A percentile compares a stretch with the other conserved stretches of the same genome.
Evolutionary conservation across 2,888 invertebrate genomes (phyloP).

Genomic region (Vesta saturnalis): DNA sequence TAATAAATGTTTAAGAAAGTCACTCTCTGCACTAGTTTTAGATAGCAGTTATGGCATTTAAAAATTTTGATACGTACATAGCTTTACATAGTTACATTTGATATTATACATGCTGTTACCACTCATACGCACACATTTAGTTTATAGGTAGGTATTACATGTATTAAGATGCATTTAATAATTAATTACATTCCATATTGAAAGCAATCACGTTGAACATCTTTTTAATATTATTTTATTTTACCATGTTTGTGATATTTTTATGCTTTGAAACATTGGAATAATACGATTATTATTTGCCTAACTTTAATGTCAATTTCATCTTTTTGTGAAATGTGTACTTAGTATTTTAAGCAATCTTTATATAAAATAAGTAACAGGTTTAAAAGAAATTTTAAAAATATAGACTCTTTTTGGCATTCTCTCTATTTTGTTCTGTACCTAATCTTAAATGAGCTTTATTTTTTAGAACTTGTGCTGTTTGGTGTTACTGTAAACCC

Average conservation of each 20-base stretch:
- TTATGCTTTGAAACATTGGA: background rate
- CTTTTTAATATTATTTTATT: background rate
- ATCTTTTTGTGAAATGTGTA: background rate
- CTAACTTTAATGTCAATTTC: background rate
- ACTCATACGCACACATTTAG: background rate
- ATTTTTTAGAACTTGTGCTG: too few relatives aligned
- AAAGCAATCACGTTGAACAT: background rate
- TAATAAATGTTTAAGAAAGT: background rate
- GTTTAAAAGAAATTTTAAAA: background rate
- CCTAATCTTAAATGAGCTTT: too few relatives aligned
- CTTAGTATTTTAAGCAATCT: background rate
- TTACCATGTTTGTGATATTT: background rate
- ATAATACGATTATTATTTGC: background rate
- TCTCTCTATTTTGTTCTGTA: too few relatives aligned
- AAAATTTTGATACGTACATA: too few relatives aligned
- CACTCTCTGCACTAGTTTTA: background rate
- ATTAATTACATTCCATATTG: background rate
- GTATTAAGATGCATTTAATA: constrained; percentile 1
- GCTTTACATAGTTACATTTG: background rate
- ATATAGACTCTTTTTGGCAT: background rate
- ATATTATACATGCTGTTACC: background rate
- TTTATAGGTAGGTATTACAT: background rate
- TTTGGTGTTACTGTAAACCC: too few relatives aligned
- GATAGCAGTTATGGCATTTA: background rate
- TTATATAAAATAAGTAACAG: background rate